A percentile compares a stretch with the other conserved stretches of the same genome.
Evolutionary conservation across 2,797 vertebrate species (phyloP).

Genomic region (Sylvia borin): DNA sequence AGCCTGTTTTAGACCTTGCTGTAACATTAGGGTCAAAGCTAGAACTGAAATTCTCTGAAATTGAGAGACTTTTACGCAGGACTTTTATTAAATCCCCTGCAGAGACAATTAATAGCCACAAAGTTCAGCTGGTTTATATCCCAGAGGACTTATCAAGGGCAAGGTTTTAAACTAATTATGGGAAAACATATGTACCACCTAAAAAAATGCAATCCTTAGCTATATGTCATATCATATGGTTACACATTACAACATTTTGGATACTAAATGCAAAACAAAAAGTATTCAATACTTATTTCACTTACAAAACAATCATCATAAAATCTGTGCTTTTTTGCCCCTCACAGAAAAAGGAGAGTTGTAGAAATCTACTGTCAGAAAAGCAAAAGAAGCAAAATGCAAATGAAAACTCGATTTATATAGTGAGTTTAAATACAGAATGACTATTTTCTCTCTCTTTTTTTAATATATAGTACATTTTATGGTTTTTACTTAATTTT

Average conservation of each 20-base stretch:
- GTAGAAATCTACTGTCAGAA: neutral
- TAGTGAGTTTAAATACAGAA: neutral
- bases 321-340: neutral
- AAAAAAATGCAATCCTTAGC: neutral
- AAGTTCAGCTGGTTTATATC: neutral
- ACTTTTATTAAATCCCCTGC: neutral
- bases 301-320: neutral
- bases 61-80: neutral
- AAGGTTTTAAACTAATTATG: neutral
- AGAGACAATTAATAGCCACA: neutral
- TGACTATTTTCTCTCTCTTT: neutral
- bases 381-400: rapidly evolving
- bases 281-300: neutral
- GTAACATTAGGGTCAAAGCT: neutral
- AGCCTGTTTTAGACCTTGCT: neutral
- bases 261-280: neutral
- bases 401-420: neutral
- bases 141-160: neutral
- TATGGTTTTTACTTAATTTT: neutral
- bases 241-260: neutral
- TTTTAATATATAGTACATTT: neutral
- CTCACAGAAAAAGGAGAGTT: neutral
- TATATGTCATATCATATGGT: neutral
- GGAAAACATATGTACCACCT: neutral
- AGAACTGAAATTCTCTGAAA: neutral